Evolutionary conservation across 23 tunicate species (phyloP).

Genomic region (Halocynthia roretzi): DNA sequence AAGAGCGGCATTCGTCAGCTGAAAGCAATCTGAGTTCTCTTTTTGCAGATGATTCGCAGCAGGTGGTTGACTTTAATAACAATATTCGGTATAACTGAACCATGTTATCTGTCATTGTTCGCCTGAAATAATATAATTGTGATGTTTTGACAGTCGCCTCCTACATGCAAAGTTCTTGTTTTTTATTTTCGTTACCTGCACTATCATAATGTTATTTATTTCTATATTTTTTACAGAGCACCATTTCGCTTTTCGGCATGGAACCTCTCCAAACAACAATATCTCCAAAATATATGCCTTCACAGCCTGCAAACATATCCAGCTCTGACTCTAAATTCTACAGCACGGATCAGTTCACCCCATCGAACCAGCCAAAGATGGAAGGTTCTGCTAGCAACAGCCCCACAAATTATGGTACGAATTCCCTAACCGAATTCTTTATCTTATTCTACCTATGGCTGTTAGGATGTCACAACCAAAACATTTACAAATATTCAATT

Average conservation of each 20-base stretch:
- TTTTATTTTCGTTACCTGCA: too few relatives aligned
- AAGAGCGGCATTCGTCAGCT: slow-evolving; percentile 40
- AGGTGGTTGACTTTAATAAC: slow-evolving; percentile 14
- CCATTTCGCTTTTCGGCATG: slow-evolving; percentile 13
- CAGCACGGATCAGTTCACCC: not conserved
- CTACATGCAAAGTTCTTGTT: too few relatives aligned
- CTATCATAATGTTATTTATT: too few relatives aligned
- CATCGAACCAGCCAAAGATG: not conserved
- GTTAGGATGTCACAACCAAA: too few relatives aligned
- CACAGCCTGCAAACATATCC: too few relatives aligned
- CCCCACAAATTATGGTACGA: slow-evolving; percentile 14
- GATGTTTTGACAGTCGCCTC: too few relatives aligned
- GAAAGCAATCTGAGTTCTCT: slow-evolving; percentile 49
- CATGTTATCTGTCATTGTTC: too few relatives aligned
- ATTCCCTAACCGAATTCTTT: slow-evolving; percentile 8
- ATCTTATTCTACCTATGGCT: not conserved
- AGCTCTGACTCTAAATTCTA: not conserved
- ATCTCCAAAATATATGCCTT: too few relatives aligned
- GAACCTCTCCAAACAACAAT: not conserved
- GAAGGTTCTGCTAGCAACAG: slow-evolving; percentile 14
- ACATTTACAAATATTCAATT: not conserved
- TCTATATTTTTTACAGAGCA: too few relatives aligned
- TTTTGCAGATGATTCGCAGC: slow-evolving; percentile 25
- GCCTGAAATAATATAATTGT: too few relatives aligned
- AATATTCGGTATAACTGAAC: too few relatives aligned